A percentile compares a stretch with the other conserved stretches of the same genome.
Conservation (phyloP, 2,797 vertebrate genomes). For the Phoebastria nigripes region DNA sequence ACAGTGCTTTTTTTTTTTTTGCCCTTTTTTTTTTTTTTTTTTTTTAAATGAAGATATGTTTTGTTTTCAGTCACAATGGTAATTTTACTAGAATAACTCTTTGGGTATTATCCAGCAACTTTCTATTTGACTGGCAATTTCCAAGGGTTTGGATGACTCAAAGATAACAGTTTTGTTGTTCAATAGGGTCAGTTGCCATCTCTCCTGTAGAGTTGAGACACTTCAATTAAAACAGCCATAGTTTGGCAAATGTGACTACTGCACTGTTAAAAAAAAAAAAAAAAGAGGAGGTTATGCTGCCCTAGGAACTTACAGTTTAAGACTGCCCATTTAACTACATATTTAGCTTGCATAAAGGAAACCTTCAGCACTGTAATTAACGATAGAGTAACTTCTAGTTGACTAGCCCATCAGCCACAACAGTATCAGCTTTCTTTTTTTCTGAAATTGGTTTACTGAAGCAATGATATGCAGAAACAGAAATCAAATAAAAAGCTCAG, state of each 20-base stretch:
- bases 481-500: neutral
- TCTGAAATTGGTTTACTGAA: neutral
- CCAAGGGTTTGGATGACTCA: neutral
- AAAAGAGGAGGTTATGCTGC: neutral
- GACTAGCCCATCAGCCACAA: neutral
- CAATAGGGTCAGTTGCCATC: neutral
- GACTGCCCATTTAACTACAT: neutral
- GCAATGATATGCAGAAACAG: neutral
- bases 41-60: neutral
- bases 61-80: neutral
- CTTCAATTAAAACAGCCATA: neutral
- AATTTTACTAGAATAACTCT: neutral
- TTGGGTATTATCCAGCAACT: neutral
- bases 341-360: neutral
- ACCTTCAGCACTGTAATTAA: neutral
- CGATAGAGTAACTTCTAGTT: neutral
- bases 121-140: neutral
- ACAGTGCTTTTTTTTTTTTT: accelerated
- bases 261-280: neutral
- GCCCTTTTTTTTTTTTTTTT: no score
- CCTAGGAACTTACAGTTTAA: neutral
- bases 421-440: neutral
- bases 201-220: neutral
- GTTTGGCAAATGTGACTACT: neutral
- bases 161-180: neutral